phyloP scores from a whole-genome alignment of 2,797 vertebrate species.

The Enteromius radiatus region DNA sequence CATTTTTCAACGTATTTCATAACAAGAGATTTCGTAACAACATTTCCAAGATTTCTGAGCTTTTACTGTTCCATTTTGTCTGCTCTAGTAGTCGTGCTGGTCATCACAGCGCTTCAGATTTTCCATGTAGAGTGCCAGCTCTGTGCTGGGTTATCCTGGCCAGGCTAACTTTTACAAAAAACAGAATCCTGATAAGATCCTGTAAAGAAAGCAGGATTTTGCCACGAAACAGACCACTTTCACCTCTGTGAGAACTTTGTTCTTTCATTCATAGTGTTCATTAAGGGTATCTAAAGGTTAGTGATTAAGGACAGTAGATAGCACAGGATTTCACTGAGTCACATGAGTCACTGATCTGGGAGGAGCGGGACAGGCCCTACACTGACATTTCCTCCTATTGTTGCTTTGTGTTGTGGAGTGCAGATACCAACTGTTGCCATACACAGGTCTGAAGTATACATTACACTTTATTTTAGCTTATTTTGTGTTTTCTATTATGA shows the following conservation, averaged over 20 bases:
- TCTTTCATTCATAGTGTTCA: conserved; percentile 56
- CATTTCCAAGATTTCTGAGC: not conserved
- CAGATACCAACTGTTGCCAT: conserved; percentile 53
- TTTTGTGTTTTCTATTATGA: not conserved
- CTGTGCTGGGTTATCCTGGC: conserved; percentile 52
- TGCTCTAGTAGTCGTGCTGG: not conserved
- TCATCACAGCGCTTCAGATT: conserved; percentile 59
- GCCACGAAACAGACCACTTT: not conserved
- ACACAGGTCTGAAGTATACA: conserved; percentile 4
- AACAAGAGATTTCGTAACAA: not conserved
- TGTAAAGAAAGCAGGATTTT: conserved; percentile 42
- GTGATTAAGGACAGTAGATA: conserved; percentile 48
- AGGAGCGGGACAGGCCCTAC: conserved; percentile 57
- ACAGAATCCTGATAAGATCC: conserved; percentile 66
- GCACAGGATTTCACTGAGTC: conserved; percentile 8
- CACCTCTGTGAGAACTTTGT: conserved; percentile 1
- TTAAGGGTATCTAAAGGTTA: conserved; percentile 55
- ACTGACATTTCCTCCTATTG: conserved; percentile 87
- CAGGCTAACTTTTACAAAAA: conserved; percentile 64
- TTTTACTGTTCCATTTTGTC: not conserved
- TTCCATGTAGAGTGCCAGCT: conserved; percentile 71
- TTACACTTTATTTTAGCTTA: conserved; percentile 17
- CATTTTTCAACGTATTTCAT: not conserved
- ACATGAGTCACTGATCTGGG: conserved; percentile 24
- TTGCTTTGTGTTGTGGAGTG: conserved; percentile 65